Conservation (phyloP, 2,113 vertebrate species). For the Hippolais icterina region DNA sequence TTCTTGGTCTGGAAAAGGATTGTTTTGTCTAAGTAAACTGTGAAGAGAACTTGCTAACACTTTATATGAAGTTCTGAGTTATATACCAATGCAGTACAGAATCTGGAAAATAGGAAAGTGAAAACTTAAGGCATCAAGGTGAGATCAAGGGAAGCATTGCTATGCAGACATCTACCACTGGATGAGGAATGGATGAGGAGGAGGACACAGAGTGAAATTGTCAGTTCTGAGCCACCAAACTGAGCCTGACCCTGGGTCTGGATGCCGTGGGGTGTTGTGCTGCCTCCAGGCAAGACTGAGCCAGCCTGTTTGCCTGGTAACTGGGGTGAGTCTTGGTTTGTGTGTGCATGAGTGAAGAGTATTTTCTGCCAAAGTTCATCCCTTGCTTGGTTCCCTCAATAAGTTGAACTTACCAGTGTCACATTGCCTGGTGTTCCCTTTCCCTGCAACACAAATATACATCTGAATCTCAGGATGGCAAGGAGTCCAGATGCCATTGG, state of each 20-base stretch:
- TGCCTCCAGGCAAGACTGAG: neutral
- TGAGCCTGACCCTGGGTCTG: neutral
- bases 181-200: neutral
- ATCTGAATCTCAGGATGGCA: neutral
- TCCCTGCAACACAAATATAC: neutral
- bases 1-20: neutral
- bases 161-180: neutral
- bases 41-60: neutral
- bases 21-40: neutral
- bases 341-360: neutral
- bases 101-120: neutral
- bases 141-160: neutral
- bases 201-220: neutral
- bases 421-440: neutral
- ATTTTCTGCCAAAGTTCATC: neutral
- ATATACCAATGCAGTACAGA: neutral
- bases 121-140: neutral
- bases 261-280: accelerated
- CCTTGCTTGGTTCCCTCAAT: accelerated
- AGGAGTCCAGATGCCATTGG: neutral
- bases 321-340: neutral
- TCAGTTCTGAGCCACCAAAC: neutral
- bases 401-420: neutral
- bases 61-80: neutral
- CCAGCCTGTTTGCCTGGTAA: neutral